These are phyloP conservation scores for Caenorhabditis virilis DNA, from an alignment of 2,888 invertebrate species.

Conservation along the genomic window DNA sequence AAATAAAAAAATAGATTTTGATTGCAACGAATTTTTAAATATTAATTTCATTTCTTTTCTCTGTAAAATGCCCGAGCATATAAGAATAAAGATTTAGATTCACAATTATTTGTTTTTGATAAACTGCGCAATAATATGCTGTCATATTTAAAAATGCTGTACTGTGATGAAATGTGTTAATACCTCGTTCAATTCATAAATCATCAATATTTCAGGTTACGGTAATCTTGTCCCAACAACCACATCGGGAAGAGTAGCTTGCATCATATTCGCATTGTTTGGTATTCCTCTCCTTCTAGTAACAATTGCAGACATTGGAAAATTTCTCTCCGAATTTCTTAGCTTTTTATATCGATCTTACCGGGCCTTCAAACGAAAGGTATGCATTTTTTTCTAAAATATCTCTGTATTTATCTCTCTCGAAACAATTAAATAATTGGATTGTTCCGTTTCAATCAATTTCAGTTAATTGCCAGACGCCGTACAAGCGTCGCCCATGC, in stretches of 20 bases:
- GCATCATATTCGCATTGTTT: constrained; percentile 68
- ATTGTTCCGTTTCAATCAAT: neutral
- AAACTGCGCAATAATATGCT: too few relatives aligned
- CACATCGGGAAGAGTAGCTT: constrained; percentile 61
- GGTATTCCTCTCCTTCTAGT: constrained; percentile 68
- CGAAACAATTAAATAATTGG: neutral
- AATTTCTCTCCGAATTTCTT: constrained; percentile 67
- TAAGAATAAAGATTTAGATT: too few relatives aligned
- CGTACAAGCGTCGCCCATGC: constrained; percentile 39
- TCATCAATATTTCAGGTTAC: constrained; percentile 55
- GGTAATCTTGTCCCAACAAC: constrained; percentile 65
- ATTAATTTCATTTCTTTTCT: too few relatives aligned
- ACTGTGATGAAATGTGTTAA: too few relatives aligned
- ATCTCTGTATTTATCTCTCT: neutral
- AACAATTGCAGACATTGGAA: constrained; percentile 68
- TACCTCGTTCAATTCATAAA: too few relatives aligned
- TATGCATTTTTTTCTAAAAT: constrained; percentile 34
- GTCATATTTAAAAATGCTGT: too few relatives aligned
- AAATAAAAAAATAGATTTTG: too few relatives aligned
- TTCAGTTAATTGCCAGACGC: constrained; percentile 38
- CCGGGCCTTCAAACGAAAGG: constrained; percentile 63
- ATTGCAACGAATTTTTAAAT: too few relatives aligned
- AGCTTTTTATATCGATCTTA: constrained; percentile 64
- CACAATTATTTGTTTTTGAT: too few relatives aligned
- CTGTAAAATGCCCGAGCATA: too few relatives aligned